Evolutionary conservation across 2,113 vertebrate genomes (phyloP).

Genomic region (Cranoglanis bouderius): DNA sequence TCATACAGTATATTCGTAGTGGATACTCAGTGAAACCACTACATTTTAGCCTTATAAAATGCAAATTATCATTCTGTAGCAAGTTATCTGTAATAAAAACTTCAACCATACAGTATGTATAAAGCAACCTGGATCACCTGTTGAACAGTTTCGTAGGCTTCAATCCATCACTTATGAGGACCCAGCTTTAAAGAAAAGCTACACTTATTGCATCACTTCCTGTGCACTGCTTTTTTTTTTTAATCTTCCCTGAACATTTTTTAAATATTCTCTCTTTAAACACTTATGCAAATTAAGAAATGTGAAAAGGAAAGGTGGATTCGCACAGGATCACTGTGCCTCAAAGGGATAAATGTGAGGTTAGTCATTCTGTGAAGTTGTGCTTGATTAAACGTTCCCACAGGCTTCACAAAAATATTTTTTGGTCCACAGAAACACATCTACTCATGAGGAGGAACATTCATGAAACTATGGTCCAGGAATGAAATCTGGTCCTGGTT

Average conservation of each 20-base stretch:
- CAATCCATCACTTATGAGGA: background rate
- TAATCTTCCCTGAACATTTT: background rate
- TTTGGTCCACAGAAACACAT: background rate
- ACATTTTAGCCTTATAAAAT: background rate
- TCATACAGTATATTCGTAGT: no score
- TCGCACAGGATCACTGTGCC: background rate
- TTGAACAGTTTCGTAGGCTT: no score
- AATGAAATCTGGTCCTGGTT: constrained; percentile 4
- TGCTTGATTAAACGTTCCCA: background rate
- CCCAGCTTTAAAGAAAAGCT: background rate
- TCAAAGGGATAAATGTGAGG: background rate
- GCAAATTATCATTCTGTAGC: background rate
- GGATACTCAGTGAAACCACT: no score
- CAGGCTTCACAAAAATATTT: background rate
- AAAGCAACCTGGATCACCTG: background rate
- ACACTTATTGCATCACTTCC: background rate
- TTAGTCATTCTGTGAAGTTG: background rate
- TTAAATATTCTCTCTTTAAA: background rate
- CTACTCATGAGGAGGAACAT: background rate
- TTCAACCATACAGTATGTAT: background rate
- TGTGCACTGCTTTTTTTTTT: background rate
- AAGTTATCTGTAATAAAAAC: background rate
- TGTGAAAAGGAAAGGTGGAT: background rate
- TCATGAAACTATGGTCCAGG: background rate
- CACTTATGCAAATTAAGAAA: background rate